phyloP scores from a whole-genome alignment of 92 coral and sea anemone species.

The Actinostola sp. region DNA sequence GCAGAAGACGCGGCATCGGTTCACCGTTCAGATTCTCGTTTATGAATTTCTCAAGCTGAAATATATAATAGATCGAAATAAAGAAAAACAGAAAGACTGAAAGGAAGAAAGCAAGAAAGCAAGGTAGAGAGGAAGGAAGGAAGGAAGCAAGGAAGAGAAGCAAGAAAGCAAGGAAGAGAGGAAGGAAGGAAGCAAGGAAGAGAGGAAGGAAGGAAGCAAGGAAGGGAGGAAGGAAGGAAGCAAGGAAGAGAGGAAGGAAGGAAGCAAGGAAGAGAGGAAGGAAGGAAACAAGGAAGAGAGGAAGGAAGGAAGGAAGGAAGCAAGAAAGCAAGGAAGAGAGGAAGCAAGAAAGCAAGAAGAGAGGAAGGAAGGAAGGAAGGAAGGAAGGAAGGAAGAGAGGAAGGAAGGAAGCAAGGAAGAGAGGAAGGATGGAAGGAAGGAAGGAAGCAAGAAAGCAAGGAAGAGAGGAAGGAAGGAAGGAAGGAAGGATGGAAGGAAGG shows the following conservation, averaged over 20 bases:
- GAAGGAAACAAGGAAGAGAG: too few relatives aligned
- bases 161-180: background rate
- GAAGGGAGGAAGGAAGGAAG: background rate
- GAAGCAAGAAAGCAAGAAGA: background rate
- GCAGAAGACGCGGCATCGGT: conserved; percentile 11
- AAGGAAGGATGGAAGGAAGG: background rate
- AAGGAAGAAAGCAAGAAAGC: background rate
- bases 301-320: background rate
- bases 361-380: too few relatives aligned
- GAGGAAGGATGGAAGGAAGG: background rate
- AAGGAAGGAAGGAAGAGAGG: background rate
- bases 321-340: background rate
- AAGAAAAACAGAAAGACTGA: background rate
- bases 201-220: background rate
- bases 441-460: background rate
- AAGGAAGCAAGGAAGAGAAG: background rate
- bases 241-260: too few relatives aligned
- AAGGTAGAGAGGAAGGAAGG: background rate
- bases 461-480: background rate
- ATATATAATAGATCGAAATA: background rate
- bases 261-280: too few relatives aligned
- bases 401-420: background rate
- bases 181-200: conserved; percentile 1
- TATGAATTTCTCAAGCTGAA: conserved; percentile 30
- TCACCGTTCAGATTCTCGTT: conserved; percentile 23